phyloP scores from a whole-genome alignment of 2,113 vertebrate species.

The Uropsilus gracilis region DNA sequence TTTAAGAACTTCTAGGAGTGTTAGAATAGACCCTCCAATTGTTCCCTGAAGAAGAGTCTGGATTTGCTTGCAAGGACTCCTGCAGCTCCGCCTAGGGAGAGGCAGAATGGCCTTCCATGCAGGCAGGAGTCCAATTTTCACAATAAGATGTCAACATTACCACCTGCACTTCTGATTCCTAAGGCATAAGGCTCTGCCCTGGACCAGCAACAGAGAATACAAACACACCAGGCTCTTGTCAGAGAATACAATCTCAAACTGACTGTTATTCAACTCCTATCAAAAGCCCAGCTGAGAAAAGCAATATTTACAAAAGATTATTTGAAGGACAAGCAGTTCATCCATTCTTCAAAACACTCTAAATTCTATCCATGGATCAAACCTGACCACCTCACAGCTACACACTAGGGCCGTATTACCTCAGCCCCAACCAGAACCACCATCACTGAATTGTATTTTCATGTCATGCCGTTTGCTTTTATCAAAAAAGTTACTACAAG shows the following conservation, averaged over 20 bases:
- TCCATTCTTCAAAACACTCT: slow-evolving; percentile 60
- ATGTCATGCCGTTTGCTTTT: neutral
- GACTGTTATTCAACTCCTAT: slow-evolving; percentile 70
- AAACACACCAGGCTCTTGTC: slow-evolving; percentile 66
- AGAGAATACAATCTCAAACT: slow-evolving; percentile 65
- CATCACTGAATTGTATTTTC: neutral
- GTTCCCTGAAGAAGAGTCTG: neutral
- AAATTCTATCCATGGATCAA: slow-evolving; percentile 54
- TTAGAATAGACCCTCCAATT: neutral
- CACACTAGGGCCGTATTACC: slow-evolving; percentile 4
- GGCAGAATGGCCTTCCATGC: neutral
- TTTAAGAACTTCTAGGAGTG: neutral
- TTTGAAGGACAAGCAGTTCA: slow-evolving; percentile 70
- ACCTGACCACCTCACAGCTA: slow-evolving; percentile 15
- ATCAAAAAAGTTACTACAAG: slow-evolving; percentile 21
- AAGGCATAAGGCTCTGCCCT: slow-evolving; percentile 55
- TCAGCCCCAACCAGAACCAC: neutral
- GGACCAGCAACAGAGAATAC: slow-evolving; percentile 56
- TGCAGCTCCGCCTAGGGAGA: neutral
- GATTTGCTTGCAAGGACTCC: neutral
- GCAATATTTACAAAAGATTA: slow-evolving; percentile 79
- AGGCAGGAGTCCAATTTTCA: slow-evolving; percentile 45
- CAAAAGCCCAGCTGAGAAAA: slow-evolving; percentile 78
- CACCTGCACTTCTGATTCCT: slow-evolving; percentile 60
- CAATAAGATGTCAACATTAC: slow-evolving; percentile 61